phyloP scores from a whole-genome alignment of 2,113 vertebrate genomes.

The Tragelaphus strepsiceros region DNA sequence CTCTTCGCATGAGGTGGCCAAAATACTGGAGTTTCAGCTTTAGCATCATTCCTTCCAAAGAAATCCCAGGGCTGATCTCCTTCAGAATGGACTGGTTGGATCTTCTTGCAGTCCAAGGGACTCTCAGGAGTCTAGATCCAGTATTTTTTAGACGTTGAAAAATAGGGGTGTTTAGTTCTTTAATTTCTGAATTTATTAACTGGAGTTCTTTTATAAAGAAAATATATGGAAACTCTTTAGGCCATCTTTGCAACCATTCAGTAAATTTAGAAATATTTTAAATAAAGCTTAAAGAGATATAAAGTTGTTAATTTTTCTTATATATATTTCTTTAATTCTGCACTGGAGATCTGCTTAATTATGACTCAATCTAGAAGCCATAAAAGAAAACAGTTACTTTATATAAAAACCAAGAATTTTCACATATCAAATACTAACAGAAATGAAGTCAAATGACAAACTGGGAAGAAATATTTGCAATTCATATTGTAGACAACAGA shows the following conservation, averaged over 20 bases:
- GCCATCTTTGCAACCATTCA: not conserved
- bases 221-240: not conserved
- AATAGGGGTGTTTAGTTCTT: not conserved
- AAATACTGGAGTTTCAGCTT: no score
- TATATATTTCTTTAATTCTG: not conserved
- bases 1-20: no score
- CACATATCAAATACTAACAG: not conserved
- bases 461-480: not conserved
- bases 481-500: not conserved
- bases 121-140: not conserved
- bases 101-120: no score
- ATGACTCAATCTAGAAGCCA: not conserved
- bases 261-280: conserved; percentile 1
- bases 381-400: not conserved
- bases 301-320: not conserved
- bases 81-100: no score
- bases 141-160: not conserved
- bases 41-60: no score
- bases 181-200: not conserved
- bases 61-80: no score
- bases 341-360: not conserved
- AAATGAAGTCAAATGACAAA: not conserved
- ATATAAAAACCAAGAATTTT: not conserved
- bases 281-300: not conserved
- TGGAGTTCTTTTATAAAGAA: not conserved